These are phyloP conservation scores for Argyrosomus japonicus DNA, from an alignment of 2,113 vertebrate species.

Conservation along the genomic window DNA sequence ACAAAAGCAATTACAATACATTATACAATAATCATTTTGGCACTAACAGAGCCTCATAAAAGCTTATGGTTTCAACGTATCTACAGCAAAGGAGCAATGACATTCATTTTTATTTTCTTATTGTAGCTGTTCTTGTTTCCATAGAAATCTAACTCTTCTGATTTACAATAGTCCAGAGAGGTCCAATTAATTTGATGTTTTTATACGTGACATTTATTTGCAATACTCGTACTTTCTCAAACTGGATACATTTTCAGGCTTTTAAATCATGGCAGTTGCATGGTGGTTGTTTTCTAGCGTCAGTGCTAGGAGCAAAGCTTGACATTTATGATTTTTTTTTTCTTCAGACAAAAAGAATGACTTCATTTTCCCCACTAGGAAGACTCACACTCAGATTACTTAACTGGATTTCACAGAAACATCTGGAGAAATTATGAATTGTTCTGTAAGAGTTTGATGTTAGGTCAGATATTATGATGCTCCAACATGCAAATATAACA, in stretches of 20 bases:
- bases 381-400: not conserved
- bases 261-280: not conserved
- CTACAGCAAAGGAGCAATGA: not conserved
- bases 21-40: not conserved
- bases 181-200: not conserved
- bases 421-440: not conserved
- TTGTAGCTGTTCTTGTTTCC: not conserved
- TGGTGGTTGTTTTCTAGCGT: constrained; percentile 2
- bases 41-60: not conserved
- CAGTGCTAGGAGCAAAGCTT: not conserved
- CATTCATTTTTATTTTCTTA: not conserved
- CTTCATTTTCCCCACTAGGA: not conserved
- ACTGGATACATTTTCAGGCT: not conserved
- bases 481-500: not conserved
- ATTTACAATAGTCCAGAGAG: not conserved
- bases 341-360: not conserved
- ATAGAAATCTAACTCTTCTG: not conserved
- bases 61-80: too few species aligned
- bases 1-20: not conserved
- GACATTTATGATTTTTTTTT: constrained; percentile 12
- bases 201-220: not conserved
- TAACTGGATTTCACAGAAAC: not conserved
- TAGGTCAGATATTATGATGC: not conserved
- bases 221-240: not conserved
- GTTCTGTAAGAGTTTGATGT: not conserved